These are phyloP conservation scores for Himantopus leucocephalus DNA, from an alignment of 2,113 vertebrate genomes.

Conservation along the genomic window DNA sequence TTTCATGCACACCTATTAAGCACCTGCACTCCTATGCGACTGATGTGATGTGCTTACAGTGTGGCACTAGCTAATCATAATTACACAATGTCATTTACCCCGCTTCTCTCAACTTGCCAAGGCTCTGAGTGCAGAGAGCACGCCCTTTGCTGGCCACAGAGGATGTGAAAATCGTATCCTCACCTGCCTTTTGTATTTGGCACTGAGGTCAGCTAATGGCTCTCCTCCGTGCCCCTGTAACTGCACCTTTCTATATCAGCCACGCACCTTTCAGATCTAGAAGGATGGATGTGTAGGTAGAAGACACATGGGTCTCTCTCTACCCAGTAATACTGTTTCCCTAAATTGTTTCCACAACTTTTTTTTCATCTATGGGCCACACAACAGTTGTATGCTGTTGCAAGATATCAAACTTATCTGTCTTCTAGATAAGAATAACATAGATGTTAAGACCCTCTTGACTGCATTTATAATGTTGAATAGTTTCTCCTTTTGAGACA, in stretches of 20 bases:
- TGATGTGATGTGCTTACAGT: neutral
- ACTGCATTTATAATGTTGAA: conserved; percentile 17
- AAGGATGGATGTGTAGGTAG: neutral
- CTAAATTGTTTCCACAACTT: neutral
- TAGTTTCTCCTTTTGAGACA: conserved; percentile 33
- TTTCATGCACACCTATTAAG: neutral
- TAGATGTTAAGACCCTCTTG: conserved; percentile 3
- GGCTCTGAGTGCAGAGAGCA: neutral
- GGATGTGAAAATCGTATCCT: neutral
- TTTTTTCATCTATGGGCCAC: neutral
- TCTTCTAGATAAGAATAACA: neutral
- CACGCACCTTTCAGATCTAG: neutral
- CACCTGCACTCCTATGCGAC: neutral
- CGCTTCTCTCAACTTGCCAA: neutral
- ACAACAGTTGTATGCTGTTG: neutral
- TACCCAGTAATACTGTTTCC: neutral
- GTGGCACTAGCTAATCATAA: neutral
- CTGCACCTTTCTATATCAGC: neutral
- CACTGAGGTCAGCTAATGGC: neutral
- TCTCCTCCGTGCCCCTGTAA: neutral
- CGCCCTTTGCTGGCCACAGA: neutral
- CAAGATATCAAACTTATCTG: neutral
- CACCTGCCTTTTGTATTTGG: neutral
- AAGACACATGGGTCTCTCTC: neutral
- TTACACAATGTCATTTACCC: neutral